Evolutionary conservation across 2,113 vertebrate genomes (phyloP), one percentile per base, ranked within the genome.

Genomic region (Emberiza fucata): DNA sequence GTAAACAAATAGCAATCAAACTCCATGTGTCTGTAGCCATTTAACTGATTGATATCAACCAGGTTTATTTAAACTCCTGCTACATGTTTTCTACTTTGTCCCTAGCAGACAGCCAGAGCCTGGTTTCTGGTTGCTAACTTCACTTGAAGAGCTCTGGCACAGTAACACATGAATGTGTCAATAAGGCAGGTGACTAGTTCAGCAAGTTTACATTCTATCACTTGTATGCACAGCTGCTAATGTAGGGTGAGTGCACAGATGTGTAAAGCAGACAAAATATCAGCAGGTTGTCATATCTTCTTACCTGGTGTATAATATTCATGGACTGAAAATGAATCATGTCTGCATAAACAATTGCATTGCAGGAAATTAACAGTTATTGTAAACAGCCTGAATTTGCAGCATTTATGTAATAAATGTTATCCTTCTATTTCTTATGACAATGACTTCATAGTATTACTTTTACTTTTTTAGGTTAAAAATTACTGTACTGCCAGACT

Each of bases 141-240:
- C 31, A 25, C 21, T 33, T 47, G 19, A 70, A 94, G 86, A 93
- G 90, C 75, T 88, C 33, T 86, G 92, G 79, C 86, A 59, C 66
- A 59, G 82, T 54, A 90, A 94, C 90, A 63, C 42, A 15, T 40
- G 68, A 83, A 83, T 82, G 82, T 61, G 85, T 88, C 94, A 73
- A 69, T 88, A 96, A 35, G 51, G 56, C 76, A 81, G 76, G 71
- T 73, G 90, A 93, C 59, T n/a, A 73, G 71, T 70, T 80, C 71
- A 66, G 79, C 71, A 45, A 66, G 70, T 90, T 86, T 70, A 83
- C 92, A 94, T 95, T 95, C 91, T 97, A 83, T 61, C 88, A 94
- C 92, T 93, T 94, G 90, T 83, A 35, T 92, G 88, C 88, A 92
- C 88, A 95, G 95, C 86, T 94, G 91, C 82, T 83, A 65, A 80